Evolutionary conservation across 2,888 invertebrate genomes (phyloP).

Genomic region (Vesta saturnalis): DNA sequence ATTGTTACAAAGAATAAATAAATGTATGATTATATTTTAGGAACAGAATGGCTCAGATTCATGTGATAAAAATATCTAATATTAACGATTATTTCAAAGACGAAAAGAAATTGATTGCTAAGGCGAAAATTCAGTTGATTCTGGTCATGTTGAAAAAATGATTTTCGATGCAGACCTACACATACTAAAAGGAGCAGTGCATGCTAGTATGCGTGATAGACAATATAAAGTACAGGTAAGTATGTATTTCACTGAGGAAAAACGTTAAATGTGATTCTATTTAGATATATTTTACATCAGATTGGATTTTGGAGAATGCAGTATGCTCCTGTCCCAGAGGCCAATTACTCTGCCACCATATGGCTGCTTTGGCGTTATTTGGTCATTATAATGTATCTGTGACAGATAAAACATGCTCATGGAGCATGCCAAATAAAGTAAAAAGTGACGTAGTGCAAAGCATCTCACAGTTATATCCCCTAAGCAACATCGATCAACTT

Average conservation of each 20-base stretch:
- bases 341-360: not conserved
- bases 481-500: not conserved
- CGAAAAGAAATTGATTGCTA: not conserved
- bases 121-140: constrained; percentile 1
- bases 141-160: not conserved
- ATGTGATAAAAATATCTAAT: not conserved
- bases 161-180: not conserved
- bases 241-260: not conserved
- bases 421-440: not conserved
- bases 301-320: not conserved
- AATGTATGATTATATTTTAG: not conserved
- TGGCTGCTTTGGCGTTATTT: constrained; percentile 7
- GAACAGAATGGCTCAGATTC: not conserved
- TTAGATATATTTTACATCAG: not conserved
- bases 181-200: not conserved
- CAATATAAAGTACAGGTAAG: not conserved
- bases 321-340: not conserved
- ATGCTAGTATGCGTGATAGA: not conserved
- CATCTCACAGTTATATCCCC: not conserved
- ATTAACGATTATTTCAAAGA: not conserved
- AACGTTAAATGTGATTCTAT: not conserved
- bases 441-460: not conserved
- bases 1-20: not conserved
- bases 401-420: not conserved
- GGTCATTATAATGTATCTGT: constrained; percentile 9